These are phyloP conservation scores for Pogonophryne albipinna DNA, from an alignment of 2,797 vertebrate genomes.

Conservation along the genomic window DNA sequence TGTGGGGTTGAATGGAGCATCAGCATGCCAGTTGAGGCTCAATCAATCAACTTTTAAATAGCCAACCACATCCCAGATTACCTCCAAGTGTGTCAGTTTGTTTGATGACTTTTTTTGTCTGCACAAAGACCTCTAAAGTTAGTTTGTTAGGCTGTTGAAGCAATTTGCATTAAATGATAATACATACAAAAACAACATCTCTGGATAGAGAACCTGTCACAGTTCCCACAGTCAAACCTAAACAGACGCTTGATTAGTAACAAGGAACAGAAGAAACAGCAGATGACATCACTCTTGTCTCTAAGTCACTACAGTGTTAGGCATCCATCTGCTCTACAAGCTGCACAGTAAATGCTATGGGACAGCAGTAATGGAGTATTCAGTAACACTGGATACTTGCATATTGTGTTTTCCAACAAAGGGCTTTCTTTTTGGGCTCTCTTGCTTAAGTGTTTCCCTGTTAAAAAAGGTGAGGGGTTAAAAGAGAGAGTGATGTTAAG, in stretches of 20 bases:
- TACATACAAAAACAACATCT: background rate
- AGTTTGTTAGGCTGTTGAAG: conserved; percentile 50
- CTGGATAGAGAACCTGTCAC: conserved; percentile 10
- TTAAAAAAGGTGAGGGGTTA: conserved; percentile 88
- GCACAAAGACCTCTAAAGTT: conserved; percentile 6
- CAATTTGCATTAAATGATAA: conserved; percentile 5
- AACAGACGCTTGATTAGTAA: conserved; percentile 56
- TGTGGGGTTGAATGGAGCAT: background rate
- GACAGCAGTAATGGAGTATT: conserved; percentile 35
- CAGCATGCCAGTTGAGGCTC: conserved; percentile 9
- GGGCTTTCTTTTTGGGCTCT: conserved; percentile 91
- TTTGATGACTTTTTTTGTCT: conserved; percentile 13
- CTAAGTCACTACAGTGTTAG: conserved; percentile 60
- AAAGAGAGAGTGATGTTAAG: conserved; percentile 33
- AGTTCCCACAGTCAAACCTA: conserved; percentile 10
- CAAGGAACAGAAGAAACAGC: conserved; percentile 22
- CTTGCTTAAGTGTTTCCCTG: conserved; percentile 97
- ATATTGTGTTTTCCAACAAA: conserved; percentile 92
- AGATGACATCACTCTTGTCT: conserved; percentile 22
- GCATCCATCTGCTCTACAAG: conserved; percentile 67
- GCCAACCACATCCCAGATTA: conserved; percentile 24
- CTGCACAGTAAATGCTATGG: conserved; percentile 73
- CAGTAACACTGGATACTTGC: conserved; percentile 91
- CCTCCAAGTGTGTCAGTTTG: conserved; percentile 20
- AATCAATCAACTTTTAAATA: background rate